Percentiles rank a stretch among this genome's conserved stretches.
Evolutionary conservation across 2,113 vertebrate genomes (phyloP).

Genomic region (Gymnocephalus cernua): DNA sequence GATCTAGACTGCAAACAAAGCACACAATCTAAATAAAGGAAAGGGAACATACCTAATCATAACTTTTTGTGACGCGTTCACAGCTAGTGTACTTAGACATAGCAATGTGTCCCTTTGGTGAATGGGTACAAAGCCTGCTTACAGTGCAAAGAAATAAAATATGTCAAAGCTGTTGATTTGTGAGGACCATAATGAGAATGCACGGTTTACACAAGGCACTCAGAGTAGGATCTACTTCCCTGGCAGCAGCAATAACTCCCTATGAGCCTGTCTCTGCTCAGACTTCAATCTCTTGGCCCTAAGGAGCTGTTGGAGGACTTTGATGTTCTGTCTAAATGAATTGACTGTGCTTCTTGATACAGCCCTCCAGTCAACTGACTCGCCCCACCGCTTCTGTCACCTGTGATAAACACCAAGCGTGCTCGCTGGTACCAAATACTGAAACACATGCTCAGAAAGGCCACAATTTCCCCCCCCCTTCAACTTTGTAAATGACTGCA

Average conservation of each 20-base stretch:
- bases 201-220: conserved; percentile 72
- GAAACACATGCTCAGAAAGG: conserved; percentile 53
- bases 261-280: conserved; percentile 73
- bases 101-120: conserved; percentile 64
- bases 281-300: conserved; percentile 76
- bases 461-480: conserved; percentile 8
- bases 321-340: conserved; percentile 83
- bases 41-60: conserved; percentile 59
- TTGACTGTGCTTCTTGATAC: conserved; percentile 77
- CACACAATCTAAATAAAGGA: conserved; percentile 62
- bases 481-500: conserved; percentile 64
- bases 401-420: conserved; percentile 72
- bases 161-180: conserved; percentile 72
- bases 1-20: conserved; percentile 50
- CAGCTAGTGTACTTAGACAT: conserved; percentile 50
- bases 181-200: conserved; percentile 74
- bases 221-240: conserved; percentile 65
- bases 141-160: conserved; percentile 62
- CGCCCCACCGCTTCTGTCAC: conserved; percentile 69
- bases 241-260: conserved; percentile 72
- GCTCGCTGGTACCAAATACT: conserved; percentile 47
- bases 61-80: conserved; percentile 61
- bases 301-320: conserved; percentile 81
- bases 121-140: conserved; percentile 52
- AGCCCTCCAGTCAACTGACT: conserved; percentile 65